Conservation (phyloP, 2,797 vertebrate species). For the Choloepus didactylus region DNA sequence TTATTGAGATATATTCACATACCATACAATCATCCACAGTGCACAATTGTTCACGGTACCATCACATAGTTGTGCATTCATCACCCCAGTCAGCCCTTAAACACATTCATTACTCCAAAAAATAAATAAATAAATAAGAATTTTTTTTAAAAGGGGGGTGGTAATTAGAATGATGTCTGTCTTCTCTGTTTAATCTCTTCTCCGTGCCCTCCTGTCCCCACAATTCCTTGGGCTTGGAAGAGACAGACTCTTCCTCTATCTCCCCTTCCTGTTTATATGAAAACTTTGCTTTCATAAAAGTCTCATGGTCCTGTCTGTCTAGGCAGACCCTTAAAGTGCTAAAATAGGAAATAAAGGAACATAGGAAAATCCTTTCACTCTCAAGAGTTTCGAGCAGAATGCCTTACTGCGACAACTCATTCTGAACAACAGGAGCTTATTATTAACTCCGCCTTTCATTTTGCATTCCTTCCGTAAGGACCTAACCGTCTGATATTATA, state of each 20-base stretch:
- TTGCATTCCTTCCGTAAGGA: background rate
- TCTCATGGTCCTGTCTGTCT: background rate
- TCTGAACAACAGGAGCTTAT: background rate
- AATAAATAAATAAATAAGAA: too few species aligned
- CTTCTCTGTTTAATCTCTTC: background rate
- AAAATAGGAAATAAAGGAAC: background rate
- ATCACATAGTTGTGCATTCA: too few species aligned
- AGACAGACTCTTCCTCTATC: background rate
- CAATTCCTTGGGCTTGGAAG: background rate
- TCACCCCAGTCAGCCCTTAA: too few species aligned
- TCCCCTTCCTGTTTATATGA: background rate
- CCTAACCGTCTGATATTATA: background rate
- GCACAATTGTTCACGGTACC: too few species aligned
- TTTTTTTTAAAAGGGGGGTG: too few species aligned
- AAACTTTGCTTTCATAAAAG: constrained; percentile 28
- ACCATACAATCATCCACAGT: too few species aligned
- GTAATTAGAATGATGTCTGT: background rate
- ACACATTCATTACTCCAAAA: too few species aligned
- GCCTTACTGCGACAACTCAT: background rate
- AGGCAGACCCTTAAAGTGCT: background rate
- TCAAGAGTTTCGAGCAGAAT: background rate
- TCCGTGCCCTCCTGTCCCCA: background rate
- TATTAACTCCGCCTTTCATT: background rate
- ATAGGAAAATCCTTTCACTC: background rate
- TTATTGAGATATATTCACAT: too few species aligned